Percentiles rank a stretch among this genome's conserved stretches.
Evolutionary conservation across 1,140 invertebrate genomes (phyloP).

Genomic region (Agrypnia vestita): DNA sequence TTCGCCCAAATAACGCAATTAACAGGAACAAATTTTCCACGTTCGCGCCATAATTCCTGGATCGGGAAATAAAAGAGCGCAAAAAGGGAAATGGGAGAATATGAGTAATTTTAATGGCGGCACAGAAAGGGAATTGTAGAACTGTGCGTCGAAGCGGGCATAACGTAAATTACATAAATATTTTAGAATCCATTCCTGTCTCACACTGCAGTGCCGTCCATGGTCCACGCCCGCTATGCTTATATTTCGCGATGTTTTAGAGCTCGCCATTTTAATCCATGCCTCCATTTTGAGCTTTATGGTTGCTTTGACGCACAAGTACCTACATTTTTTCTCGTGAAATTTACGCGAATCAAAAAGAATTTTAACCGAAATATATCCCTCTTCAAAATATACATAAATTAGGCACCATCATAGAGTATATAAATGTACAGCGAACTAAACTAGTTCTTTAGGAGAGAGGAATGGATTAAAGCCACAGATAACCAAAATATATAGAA

Average conservation of each 20-base stretch:
- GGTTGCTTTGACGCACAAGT: neutral
- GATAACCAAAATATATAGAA: too few relatives aligned
- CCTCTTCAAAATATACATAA: neutral
- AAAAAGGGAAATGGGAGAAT: conserved; percentile 28
- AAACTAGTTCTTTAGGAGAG: too few relatives aligned
- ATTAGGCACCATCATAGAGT: too few relatives aligned
- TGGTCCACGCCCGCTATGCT: neutral
- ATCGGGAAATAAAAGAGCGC: conserved; percentile 30
- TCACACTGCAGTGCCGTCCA: neutral
- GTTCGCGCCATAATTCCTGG: conserved; percentile 34
- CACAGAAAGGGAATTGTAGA: conserved; percentile 46
- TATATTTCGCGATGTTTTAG: neutral
- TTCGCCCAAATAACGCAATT: conserved; percentile 35
- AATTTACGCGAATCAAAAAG: neutral
- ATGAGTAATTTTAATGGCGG: conserved; percentile 44
- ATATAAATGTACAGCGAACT: too few relatives aligned
- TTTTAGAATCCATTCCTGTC: conserved; percentile 28
- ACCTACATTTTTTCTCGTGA: neutral
- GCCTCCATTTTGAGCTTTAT: neutral
- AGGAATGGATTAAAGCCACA: too few relatives aligned
- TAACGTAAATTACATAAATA: conserved; percentile 44
- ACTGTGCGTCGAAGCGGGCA: neutral
- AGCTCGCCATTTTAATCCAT: neutral
- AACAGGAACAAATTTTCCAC: conserved; percentile 33
- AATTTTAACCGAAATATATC: neutral